Conservation (phyloP, 1,140 invertebrate genomes). For the Bombyx mandarina region DNA sequence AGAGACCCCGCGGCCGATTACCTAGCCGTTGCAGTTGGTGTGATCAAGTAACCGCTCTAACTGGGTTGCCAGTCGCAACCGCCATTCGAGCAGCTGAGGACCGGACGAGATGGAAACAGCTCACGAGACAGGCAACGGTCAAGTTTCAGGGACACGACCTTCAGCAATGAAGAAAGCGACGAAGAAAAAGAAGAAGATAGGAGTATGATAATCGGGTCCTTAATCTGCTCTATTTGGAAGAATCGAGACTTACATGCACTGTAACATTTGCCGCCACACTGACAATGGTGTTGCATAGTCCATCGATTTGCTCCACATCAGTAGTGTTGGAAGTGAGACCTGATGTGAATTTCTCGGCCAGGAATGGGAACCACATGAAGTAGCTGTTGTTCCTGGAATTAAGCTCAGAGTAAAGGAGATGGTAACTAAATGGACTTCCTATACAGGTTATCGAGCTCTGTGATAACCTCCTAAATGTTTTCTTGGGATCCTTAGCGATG, state of each 20-base stretch:
- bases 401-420: not conserved
- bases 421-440: not conserved
- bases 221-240: too few relatives aligned
- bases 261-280: not conserved
- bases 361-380: slow-evolving; percentile 21
- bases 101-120: too few relatives aligned
- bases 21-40: too few relatives aligned
- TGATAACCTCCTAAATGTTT: not conserved
- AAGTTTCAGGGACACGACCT: too few relatives aligned
- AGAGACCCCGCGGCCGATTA: too few relatives aligned
- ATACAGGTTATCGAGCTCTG: not conserved
- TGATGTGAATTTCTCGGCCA: slow-evolving; percentile 9
- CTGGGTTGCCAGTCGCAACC: too few relatives aligned
- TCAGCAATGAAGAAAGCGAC: too few relatives aligned
- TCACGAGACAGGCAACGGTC: too few relatives aligned
- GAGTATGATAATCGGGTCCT: too few relatives aligned
- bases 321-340: not conserved
- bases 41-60: too few relatives aligned
- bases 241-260: slow-evolving; percentile 4
- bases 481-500: not conserved
- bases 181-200: too few relatives aligned
- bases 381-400: slow-evolving; percentile 29
- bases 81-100: too few relatives aligned
- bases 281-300: slow-evolving; percentile 12
- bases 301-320: not conserved